Evolutionary conservation across 1,140 invertebrate species (phyloP), one percentile per base, ranked within the genome.

Genomic region (Papilio dardanus): DNA sequence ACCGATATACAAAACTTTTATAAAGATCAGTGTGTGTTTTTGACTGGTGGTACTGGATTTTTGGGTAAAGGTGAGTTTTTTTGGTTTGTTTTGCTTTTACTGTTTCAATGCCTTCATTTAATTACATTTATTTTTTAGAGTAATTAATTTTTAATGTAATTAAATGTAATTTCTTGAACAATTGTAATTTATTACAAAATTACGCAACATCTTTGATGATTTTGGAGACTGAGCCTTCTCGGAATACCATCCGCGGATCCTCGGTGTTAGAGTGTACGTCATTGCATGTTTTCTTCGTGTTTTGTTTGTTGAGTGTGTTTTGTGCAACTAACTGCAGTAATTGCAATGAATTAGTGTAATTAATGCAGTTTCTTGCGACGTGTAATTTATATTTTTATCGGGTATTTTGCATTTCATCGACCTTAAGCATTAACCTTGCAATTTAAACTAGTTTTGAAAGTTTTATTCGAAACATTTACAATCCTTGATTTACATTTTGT

Each of bases 41-140:
- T 96, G 80, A 96, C 96, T 19, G 95, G 96, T 67, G 95, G 94
- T 19, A 97, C 96, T n/a, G 97, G 97, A 76, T 97, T 97, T 91
- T 94, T 97, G 88, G 97, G 97, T 14, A 97, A 97, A 94, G 95
- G 94, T 94, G 83, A 91, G 90, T 89, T 80, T 82, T 84, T 83
- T 86, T n/a, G 71, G 28, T 71, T 73, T 31, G 69, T 73, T 54
- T 73, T 54, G 37, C 74, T 76, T 77, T 80, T 71, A 31, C 75
- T 75, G 75, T 80, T 77, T 77, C 71, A 65, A 75, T 30, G 30
- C 54, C 28, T 68, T 14, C 31, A 66, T 67, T 54, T 50, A 33
- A 42, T 14, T n/a, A n/a, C n/a, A n/a, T n/a, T n/a, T n/a, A n/a
- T n/a, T n/a, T n/a, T n/a, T n/a, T n/a, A n/a, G n/a, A n/a, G n/a